Evolutionary conservation across 2,113 vertebrate species (phyloP).

Genomic region (Stigmatopora argus): DNA sequence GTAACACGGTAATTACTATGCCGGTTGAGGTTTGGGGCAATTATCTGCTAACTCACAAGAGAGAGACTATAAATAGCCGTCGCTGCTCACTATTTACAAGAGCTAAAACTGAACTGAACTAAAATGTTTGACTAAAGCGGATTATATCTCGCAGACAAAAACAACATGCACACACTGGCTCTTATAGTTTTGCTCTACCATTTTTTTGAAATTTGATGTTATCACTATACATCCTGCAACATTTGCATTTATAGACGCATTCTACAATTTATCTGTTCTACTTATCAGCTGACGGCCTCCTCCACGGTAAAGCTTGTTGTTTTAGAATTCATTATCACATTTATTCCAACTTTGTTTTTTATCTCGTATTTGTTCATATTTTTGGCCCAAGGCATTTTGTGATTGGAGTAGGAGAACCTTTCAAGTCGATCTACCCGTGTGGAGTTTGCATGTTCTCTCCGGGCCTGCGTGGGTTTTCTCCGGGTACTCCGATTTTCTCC

Average conservation of each 20-base stretch:
- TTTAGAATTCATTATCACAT: neutral
- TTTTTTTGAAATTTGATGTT: neutral
- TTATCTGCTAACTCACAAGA: neutral
- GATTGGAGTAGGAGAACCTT: too few species aligned
- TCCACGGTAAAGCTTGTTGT: neutral
- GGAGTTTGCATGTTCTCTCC: too few species aligned
- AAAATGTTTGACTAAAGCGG: neutral
- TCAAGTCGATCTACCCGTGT: too few species aligned
- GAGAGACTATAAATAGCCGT: neutral
- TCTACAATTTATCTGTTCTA: too few species aligned
- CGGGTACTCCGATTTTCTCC: too few species aligned
- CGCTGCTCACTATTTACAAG: neutral
- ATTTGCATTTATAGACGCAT: neutral
- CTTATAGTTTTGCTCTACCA: neutral
- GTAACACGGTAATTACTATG: neutral
- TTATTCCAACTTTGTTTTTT: too few species aligned
- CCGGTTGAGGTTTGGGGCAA: neutral
- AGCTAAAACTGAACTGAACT: neutral
- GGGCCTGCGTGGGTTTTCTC: too few species aligned
- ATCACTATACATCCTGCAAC: neutral
- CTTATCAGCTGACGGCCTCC: neutral
- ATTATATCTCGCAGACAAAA: too few species aligned
- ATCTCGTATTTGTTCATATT: too few species aligned
- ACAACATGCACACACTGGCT: neutral
- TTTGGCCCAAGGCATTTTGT: too few species aligned